Percentiles rank a stretch among this genome's conserved stretches.
Evolutionary conservation across 2,113 vertebrate genomes (phyloP).

Genomic region (Phasianus colchicus): DNA sequence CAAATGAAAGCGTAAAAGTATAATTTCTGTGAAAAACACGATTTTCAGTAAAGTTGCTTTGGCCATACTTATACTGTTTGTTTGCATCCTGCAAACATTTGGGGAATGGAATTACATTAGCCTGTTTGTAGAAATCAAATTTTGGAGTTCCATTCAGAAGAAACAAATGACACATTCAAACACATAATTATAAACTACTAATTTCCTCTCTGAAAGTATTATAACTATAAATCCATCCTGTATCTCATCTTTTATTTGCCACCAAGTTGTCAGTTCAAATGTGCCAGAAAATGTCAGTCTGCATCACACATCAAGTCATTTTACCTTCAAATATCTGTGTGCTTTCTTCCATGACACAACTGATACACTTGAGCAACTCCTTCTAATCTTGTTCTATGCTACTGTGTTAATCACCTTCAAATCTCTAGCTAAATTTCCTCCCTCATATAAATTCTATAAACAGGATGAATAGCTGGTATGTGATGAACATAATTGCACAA

Average conservation of each 20-base stretch:
- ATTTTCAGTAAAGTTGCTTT: neutral
- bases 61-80: neutral
- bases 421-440: neutral
- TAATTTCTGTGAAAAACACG: neutral
- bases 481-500: neutral
- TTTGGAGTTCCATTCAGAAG: conserved; percentile 3
- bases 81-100: neutral
- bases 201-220: neutral
- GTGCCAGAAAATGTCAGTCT: neutral
- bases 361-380: neutral
- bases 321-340: neutral
- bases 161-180: conserved; percentile 1
- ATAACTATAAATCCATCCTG: neutral
- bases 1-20: neutral
- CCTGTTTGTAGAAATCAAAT: conserved; percentile 2
- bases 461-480: neutral
- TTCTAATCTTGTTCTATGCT: neutral
- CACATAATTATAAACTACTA: neutral
- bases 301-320: neutral
- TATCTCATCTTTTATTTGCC: neutral
- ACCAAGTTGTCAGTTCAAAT: neutral
- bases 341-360: neutral
- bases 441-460: neutral
- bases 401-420: neutral
- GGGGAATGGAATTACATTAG: neutral